Conservation (phyloP, 2,888 invertebrate species). For the Allacma fusca region DNA sequence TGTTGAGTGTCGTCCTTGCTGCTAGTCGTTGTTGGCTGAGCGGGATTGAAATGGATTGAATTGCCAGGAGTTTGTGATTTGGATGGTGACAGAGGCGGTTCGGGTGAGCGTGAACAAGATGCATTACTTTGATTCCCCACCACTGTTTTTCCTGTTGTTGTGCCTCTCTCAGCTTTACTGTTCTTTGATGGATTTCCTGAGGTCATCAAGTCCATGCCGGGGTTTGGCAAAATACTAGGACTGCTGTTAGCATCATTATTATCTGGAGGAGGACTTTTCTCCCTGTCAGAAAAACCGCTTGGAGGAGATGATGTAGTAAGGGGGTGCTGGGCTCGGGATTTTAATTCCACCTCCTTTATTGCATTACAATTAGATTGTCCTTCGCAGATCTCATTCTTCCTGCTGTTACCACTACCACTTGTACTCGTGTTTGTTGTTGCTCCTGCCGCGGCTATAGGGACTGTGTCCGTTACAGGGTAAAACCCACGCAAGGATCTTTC, state of each 20-base stretch:
- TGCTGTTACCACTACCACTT: neutral
- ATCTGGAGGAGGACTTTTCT: neutral
- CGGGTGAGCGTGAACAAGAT: conserved; percentile 41
- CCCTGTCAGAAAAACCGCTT: too few relatives aligned
- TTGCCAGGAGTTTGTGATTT: conserved; percentile 39
- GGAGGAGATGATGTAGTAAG: too few relatives aligned
- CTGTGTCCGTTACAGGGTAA: too few relatives aligned
- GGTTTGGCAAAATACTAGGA: conserved; percentile 12
- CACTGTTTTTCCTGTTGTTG: neutral
- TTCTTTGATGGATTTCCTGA: conserved; percentile 38
- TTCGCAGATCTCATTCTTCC: neutral
- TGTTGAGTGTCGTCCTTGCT: conserved; percentile 41
- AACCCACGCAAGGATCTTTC: too few relatives aligned
- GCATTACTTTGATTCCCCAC: conserved; percentile 28
- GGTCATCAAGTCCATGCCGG: conserved; percentile 24
- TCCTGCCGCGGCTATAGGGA: neutral
- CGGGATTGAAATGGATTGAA: conserved; percentile 44
- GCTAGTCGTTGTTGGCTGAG: neutral
- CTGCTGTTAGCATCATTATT: conserved; percentile 9
- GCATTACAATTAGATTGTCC: too few relatives aligned
- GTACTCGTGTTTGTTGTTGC: neutral
- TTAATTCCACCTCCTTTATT: conserved; percentile 1
- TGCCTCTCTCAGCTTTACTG: neutral
- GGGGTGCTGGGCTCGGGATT: neutral
- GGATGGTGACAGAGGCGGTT: conserved; percentile 39